A percentile compares a stretch with the other conserved stretches of the same genome.
phyloP scores from a whole-genome alignment of 2,888 invertebrate genomes.

The Pyrgus malvae region DNA sequence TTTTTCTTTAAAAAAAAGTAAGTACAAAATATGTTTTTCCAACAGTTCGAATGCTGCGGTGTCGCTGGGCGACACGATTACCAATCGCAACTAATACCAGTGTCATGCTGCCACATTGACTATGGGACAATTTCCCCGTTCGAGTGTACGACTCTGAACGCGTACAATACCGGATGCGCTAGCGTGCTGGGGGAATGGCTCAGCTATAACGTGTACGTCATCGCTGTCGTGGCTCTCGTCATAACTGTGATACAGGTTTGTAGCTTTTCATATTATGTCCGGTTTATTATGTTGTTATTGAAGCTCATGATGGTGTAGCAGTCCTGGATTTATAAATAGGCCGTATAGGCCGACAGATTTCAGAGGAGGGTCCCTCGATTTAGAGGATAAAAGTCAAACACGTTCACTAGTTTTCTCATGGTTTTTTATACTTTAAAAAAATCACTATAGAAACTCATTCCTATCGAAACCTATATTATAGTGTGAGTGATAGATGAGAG shows the following conservation, averaged over 20 bases:
- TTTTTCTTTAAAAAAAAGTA: too few relatives aligned
- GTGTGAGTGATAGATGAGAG: too few relatives aligned
- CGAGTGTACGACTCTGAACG: constrained; percentile 59
- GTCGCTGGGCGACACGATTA: constrained; percentile 79
- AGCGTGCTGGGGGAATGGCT: constrained; percentile 76
- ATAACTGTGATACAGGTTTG: constrained; percentile 59
- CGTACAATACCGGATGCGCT: constrained; percentile 76
- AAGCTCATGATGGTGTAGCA: too few relatives aligned
- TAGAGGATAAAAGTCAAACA: too few relatives aligned
- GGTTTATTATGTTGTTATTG: too few relatives aligned
- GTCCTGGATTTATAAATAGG: too few relatives aligned
- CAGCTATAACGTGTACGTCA: constrained; percentile 48
- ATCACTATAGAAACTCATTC: too few relatives aligned
- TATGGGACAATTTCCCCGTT: constrained; percentile 68
- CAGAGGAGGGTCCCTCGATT: too few relatives aligned
- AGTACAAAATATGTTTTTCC: background rate
- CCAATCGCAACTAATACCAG: constrained; percentile 67
- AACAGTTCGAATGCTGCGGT: constrained; percentile 86
- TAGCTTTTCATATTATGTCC: constrained; percentile 25
- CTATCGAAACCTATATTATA: too few relatives aligned
- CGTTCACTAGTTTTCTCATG: too few relatives aligned
- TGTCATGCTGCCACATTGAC: constrained; percentile 83
- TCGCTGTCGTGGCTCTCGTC: constrained; percentile 54
- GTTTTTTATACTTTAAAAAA: too few relatives aligned
- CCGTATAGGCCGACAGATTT: too few relatives aligned